phyloP scores from a whole-genome alignment of 2,888 invertebrate species.

The Arrhopalites spinosus region DNA sequence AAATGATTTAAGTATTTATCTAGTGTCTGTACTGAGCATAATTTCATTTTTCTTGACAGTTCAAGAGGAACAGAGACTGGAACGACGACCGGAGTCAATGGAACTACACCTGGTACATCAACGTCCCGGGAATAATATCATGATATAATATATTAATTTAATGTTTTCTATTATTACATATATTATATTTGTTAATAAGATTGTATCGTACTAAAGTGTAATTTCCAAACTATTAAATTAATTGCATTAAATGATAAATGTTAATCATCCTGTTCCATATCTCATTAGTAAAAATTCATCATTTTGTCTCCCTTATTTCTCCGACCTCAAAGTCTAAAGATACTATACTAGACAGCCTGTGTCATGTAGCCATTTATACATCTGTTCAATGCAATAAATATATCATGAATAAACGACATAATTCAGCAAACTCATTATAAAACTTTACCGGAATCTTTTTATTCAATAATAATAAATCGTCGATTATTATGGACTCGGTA shows the following conservation, averaged over 20 bases:
- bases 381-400: too few relatives aligned
- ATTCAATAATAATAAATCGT: too few relatives aligned
- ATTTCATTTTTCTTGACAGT: slow-evolving; percentile 7
- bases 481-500: too few relatives aligned
- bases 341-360: too few relatives aligned
- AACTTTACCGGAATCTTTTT: too few relatives aligned
- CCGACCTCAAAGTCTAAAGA: too few relatives aligned
- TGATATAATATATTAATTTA: not conserved
- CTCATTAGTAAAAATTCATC: too few relatives aligned
- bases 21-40: not conserved
- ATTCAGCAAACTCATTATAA: too few relatives aligned
- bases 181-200: slow-evolving; percentile 8
- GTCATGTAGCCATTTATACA: too few relatives aligned
- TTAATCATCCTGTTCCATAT: not conserved
- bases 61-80: slow-evolving; percentile 33
- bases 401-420: too few relatives aligned
- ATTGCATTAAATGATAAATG: not conserved
- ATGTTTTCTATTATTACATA: not conserved
- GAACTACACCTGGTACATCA: slow-evolving; percentile 11
- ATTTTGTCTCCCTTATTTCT: too few relatives aligned
- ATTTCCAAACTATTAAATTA: not conserved
- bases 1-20: not conserved
- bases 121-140: slow-evolving; percentile 15
- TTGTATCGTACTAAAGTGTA: slow-evolving; percentile 4
- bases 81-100: not conserved